Evolutionary conservation across 2,888 invertebrate species (phyloP).

Genomic region (Hypena proboscidalis): DNA sequence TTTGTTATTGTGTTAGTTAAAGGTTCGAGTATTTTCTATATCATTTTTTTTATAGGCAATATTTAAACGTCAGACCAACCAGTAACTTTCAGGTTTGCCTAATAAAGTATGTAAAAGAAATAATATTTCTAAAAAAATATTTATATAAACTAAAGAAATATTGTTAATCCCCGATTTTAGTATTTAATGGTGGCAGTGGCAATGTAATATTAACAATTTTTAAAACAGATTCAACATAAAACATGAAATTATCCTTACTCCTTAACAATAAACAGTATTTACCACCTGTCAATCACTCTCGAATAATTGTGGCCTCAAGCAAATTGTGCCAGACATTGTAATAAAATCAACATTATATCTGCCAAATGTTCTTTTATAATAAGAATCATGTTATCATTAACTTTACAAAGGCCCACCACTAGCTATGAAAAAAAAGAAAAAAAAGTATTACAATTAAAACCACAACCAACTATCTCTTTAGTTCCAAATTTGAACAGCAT

Average conservation of each 20-base stretch:
- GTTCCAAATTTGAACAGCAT: conserved; percentile 40
- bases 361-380: conserved; percentile 49
- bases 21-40: too few species aligned
- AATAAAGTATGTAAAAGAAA: too few species aligned
- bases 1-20: too few species aligned
- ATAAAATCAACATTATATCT: conserved; percentile 28
- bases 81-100: too few species aligned
- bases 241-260: neutral
- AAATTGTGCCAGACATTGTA: conserved; percentile 20
- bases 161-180: too few species aligned
- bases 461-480: conserved; percentile 56
- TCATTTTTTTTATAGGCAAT: too few species aligned
- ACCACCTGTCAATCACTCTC: conserved; percentile 35
- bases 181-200: too few species aligned
- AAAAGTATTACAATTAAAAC: conserved; percentile 64
- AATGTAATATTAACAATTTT: too few species aligned
- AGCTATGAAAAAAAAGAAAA: conserved; percentile 31
- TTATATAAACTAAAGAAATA: too few species aligned
- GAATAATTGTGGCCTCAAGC: conserved; percentile 34
- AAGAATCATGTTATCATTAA: conserved; percentile 55
- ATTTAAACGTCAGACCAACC: too few species aligned
- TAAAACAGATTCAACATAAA: neutral
- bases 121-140: too few species aligned
- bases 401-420: conserved; percentile 47
- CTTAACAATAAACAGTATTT: conserved; percentile 9